These are phyloP conservation scores for Drosophila murphyi DNA, from an alignment of 1,140 invertebrate species.

Conservation along the genomic window DNA sequence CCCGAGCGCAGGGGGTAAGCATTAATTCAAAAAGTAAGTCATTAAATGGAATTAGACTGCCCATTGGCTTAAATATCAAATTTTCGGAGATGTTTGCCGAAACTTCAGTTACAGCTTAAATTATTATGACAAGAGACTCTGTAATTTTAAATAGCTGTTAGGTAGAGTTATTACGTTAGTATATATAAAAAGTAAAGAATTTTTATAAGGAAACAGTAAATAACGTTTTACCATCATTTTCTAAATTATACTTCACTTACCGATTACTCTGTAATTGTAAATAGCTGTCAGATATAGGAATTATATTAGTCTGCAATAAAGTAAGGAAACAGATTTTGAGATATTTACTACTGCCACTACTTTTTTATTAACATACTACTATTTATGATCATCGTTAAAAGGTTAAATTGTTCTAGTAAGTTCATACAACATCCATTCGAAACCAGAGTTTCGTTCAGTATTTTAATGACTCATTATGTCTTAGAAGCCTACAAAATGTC, in stretches of 20 bases:
- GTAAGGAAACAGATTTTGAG: too few relatives aligned
- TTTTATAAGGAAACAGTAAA: too few relatives aligned
- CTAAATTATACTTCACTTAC: too few relatives aligned
- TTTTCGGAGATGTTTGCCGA: neutral
- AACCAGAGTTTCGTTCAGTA: neutral
- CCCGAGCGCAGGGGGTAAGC: neutral
- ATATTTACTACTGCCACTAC: too few relatives aligned
- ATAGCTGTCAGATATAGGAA: too few relatives aligned
- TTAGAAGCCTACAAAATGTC: neutral
- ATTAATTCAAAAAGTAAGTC: slow-evolving; percentile 22
- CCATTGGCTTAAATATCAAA: neutral
- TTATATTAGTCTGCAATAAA: too few relatives aligned
- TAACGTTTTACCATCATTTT: too few relatives aligned
- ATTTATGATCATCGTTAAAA: too few relatives aligned
- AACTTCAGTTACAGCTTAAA: slow-evolving; percentile 5
- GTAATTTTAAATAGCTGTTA: neutral
- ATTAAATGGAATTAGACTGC: slow-evolving; percentile 21
- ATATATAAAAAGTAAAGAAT: neutral
- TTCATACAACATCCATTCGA: neutral
- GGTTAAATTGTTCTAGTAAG: too few relatives aligned
- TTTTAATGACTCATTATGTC: slow-evolving; percentile 12
- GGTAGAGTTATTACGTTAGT: neutral
- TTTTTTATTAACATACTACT: too few relatives aligned
- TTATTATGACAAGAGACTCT: neutral
- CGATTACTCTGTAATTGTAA: too few relatives aligned